Conservation (phyloP, 53 echinoderm and acorn worm genomes). For the Hippasteria phrygiana region DNA sequence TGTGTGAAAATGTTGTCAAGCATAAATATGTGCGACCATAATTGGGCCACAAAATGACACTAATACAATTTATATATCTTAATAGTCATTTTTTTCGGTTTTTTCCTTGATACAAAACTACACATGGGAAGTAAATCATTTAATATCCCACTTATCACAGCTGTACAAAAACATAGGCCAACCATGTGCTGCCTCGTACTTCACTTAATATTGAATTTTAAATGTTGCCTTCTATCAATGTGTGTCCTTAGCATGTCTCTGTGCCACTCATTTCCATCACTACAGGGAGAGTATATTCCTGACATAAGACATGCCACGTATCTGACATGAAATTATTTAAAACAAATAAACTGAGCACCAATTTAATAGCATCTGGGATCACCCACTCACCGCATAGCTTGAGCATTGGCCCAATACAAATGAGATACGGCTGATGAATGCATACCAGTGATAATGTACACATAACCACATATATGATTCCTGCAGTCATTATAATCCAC, state of each 20-base stretch:
- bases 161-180: conserved; percentile 46
- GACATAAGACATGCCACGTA: neutral
- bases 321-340: conserved; percentile 1
- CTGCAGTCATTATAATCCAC: neutral
- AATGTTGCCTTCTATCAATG: neutral
- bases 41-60: conserved; percentile 43
- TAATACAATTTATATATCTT: conserved; percentile 63
- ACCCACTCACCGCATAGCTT: neutral
- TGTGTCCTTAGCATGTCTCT: neutral
- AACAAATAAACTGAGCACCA: conserved; percentile 56
- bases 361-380: conserved; percentile 4
- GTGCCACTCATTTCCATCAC: neutral
- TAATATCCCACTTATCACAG: conserved; percentile 53
- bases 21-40: conserved; percentile 67
- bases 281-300: neutral
- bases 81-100: conserved; percentile 39
- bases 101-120: conserved; percentile 66
- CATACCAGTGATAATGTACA: neutral
- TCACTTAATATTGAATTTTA: neutral
- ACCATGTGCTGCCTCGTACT: neutral
- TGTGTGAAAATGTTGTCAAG: conserved; percentile 61
- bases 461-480: neutral
- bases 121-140: conserved; percentile 65
- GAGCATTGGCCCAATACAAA: neutral
- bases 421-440: neutral